phyloP scores from a whole-genome alignment of 2,113 vertebrate species.

The Garra rufa region DNA sequence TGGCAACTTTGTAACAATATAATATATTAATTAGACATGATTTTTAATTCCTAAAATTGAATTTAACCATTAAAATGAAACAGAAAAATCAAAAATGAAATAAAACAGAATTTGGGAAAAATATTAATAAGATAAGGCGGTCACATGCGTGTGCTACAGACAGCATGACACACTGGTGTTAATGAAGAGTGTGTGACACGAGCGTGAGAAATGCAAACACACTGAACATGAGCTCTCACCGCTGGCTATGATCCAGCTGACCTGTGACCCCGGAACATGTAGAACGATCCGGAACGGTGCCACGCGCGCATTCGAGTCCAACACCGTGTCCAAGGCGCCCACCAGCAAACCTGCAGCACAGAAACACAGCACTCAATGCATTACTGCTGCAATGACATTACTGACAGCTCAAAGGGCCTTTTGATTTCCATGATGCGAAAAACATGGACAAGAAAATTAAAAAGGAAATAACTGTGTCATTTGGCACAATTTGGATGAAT shows the following conservation, averaged over 20 bases:
- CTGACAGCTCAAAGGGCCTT: too few relatives aligned
- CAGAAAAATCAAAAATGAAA: too few relatives aligned
- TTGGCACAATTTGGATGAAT: too few relatives aligned
- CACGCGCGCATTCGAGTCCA: constrained; percentile 92
- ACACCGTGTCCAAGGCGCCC: constrained; percentile 90
- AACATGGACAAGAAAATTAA: too few relatives aligned
- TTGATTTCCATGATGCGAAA: too few relatives aligned
- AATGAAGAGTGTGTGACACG: background rate
- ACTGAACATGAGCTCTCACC: constrained; percentile 78
- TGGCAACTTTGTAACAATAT: too few relatives aligned
- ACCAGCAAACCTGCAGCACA: constrained; percentile 87
- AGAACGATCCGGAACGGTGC: constrained; percentile 93
- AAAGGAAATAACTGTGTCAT: too few relatives aligned
- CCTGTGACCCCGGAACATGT: constrained; percentile 91
- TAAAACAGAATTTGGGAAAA: too few relatives aligned
- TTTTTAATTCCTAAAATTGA: too few relatives aligned
- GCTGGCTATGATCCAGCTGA: constrained; percentile 94
- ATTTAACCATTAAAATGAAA: too few relatives aligned
- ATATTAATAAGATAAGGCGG: background rate
- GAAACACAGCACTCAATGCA: background rate
- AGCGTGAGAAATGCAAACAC: background rate
- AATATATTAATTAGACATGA: too few relatives aligned
- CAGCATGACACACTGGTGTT: background rate
- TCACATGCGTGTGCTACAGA: background rate
- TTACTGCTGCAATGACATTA: too few relatives aligned